phyloP scores from a whole-genome alignment of 2,797 vertebrate species.

The Botia kubotai region DNA sequence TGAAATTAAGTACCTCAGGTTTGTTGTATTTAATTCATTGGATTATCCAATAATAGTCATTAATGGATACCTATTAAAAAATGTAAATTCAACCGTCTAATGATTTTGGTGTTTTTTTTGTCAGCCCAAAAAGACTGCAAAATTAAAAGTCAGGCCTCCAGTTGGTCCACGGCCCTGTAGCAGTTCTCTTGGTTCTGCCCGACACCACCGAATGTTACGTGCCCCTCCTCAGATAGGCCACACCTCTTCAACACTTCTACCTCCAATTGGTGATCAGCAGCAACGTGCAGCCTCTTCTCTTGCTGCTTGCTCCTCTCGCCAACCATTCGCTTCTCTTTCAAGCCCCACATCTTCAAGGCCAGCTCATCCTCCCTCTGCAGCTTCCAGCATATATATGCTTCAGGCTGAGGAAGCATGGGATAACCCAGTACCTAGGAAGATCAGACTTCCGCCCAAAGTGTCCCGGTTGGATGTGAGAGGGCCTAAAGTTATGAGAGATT shows the following conservation, averaged over 20 bases:
- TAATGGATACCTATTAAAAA: not conserved
- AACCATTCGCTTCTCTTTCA: conserved; percentile 71
- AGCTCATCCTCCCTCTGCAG: conserved; percentile 69
- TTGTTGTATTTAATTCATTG: too few species aligned
- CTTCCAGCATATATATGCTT: conserved; percentile 79
- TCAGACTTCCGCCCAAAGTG: conserved; percentile 81
- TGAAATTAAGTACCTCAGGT: too few species aligned
- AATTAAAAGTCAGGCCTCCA: conserved; percentile 86
- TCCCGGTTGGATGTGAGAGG: conserved; percentile 81
- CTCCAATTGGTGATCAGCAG: conserved; percentile 78
- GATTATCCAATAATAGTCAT: not conserved
- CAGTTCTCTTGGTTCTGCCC: conserved; percentile 74
- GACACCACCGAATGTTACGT: conserved; percentile 80
- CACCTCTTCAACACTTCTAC: conserved; percentile 76
- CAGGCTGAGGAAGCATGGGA: conserved; percentile 85
- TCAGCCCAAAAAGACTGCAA: conserved; percentile 88
- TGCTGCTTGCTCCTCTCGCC: conserved; percentile 65
- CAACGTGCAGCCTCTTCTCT: conserved; percentile 45
- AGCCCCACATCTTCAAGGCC: conserved; percentile 67
- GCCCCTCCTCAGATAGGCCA: conserved; percentile 85
- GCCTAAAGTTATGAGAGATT: conserved; percentile 78
- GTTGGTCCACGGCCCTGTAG: conserved; percentile 77
- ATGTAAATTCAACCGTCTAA: conserved; percentile 31
- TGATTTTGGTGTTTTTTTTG: conserved; percentile 21
- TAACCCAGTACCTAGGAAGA: conserved; percentile 73